Evolutionary conservation across 2,888 invertebrate genomes (phyloP), one percentile per base, ranked within the genome.

Genomic region (Limnephilus marmoratus): DNA sequence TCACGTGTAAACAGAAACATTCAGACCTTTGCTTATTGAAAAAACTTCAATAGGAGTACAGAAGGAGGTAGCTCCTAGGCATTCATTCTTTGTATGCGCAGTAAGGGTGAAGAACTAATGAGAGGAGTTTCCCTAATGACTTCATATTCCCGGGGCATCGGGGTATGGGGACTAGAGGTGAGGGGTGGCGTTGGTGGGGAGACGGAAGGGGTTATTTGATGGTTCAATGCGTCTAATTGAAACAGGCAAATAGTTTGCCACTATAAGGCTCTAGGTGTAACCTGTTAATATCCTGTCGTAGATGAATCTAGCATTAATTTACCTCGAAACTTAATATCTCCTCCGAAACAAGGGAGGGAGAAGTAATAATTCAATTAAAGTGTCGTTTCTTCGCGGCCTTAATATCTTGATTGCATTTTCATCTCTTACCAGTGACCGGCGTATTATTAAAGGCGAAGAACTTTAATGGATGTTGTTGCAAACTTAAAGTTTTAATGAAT

Each of bases 401-500:
- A 91, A 85, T 86, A 80, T 80, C 53, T 86, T 91, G 85, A 91
- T 91, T 91, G 90, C 90, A 85, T 86, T 86, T 85, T 31, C 85
- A 91, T 80, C 24, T 91, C 85, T 86, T 12, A 7, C 80, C 68
- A 68, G 90, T 86, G 85, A 80, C 90, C 53, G 68, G 68, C 34
- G 82, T 85, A 41, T 34, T 85, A 31, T 53, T 85, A 31, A 91
- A 85, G 31, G 80, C 90, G 34, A 68, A 85, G 88, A 82, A 91
- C 86, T 81, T 90, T 90, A 92, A 90, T 90, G 92, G 92, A 81
- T 90, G 87, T 90, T 90, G 90, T 86, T 80, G 81, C 81, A 83
- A 92, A 92, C 88, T 92, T 92, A 87, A 92, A 92, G 87, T 92
- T 92, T 91, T 91, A 92, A 92, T 92, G 92, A 92, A 92, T 88